Conservation (phyloP, 2,888 invertebrate genomes). For the Ischnura elegans region DNA sequence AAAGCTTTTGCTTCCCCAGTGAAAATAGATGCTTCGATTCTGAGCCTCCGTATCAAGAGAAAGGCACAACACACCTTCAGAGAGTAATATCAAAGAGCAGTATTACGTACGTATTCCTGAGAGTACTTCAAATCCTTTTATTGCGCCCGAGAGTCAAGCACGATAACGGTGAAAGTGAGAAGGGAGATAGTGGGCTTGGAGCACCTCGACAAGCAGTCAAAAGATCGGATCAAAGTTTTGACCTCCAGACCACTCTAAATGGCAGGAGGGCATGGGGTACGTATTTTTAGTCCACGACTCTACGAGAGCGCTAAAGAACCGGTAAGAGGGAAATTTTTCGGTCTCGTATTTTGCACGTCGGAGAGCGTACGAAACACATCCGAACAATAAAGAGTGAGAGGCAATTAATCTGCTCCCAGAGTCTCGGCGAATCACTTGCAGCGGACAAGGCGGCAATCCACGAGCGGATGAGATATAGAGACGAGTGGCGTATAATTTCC, state of each 20-base stretch:
- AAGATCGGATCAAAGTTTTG: background rate
- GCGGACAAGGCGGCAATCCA: background rate
- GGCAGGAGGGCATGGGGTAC: background rate
- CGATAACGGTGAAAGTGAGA: background rate
- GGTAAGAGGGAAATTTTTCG: background rate
- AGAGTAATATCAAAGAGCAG: too few species aligned
- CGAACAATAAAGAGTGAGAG: background rate
- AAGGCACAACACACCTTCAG: too few species aligned
- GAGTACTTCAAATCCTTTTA: background rate
- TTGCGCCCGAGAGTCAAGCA: background rate
- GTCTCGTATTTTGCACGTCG: background rate
- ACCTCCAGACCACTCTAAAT: background rate
- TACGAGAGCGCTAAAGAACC: background rate
- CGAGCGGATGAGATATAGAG: background rate
- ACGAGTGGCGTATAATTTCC: background rate
- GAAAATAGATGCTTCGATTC: too few species aligned
- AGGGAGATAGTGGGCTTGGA: background rate
- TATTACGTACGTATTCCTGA: too few species aligned
- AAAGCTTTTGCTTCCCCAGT: too few species aligned
- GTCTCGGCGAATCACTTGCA: background rate
- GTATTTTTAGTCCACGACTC: background rate
- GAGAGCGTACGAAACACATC: background rate
- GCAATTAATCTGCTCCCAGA: background rate
- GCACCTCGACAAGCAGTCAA: background rate
- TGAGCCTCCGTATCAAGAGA: too few species aligned